Evolutionary conservation across 2,113 vertebrate genomes (phyloP), one percentile per base, ranked within the genome.

Genomic region (Heterotilapia buettikoferi): DNA sequence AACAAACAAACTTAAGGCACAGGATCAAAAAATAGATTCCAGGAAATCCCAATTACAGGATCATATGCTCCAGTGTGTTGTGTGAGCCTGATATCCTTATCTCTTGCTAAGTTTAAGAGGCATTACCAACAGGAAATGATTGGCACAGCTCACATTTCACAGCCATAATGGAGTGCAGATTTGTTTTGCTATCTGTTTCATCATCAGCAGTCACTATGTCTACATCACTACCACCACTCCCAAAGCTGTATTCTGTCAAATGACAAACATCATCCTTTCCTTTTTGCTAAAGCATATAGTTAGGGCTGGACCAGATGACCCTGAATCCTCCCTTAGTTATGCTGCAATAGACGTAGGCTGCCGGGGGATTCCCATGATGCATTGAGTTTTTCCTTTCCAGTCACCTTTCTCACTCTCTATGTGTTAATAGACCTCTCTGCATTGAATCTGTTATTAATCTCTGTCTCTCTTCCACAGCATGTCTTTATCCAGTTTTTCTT

Each of bases 351-450:
- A 43, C 0, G 12, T 43, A 43, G 40, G 3, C 40, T 43, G 40
- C 5, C 3, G 40, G 40, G 40, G 5, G 0, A 43, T 43, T 43
- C 12, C 40, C 12, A 43, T 43, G 40, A 43, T 43, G 40, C 40
- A 43, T 6, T 43, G 40, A 43, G 40, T 43, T 13, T 43, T 43
- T 43, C 40, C 40, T 43, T 13, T 43, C 5, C 40, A 43, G 40
- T 43, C 40, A 43, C 40, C 12, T 43, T 43, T 13, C 40, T 43
- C 12, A 43, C 40, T 43, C 40, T 6, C 40, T 5, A 43, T 43
- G 40, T 43, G 1, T 43, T 43, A 43, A 43, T 0, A 43, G 40
- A 43, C 40, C 3, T 43, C 40, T 43, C 40, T 43, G 40, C 0
- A 3, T 3, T 13, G 40, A 43, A 3, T 13, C 12, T 43, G 40